These are phyloP conservation scores for Labrus mixtus DNA, from an alignment of 2,113 vertebrate genomes.

Conservation along the genomic window DNA sequence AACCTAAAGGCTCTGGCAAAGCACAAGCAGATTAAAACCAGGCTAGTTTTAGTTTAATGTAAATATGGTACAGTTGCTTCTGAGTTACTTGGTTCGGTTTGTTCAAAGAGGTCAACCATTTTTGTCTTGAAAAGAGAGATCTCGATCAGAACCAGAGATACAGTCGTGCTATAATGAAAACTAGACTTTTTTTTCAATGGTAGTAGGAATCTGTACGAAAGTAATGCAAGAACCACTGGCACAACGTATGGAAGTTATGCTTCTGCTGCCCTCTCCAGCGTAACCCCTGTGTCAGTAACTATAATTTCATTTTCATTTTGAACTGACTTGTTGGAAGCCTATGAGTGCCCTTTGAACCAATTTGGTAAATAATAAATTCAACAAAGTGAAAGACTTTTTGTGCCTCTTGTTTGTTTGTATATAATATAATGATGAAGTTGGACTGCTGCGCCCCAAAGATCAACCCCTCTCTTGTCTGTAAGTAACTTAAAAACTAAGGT, in stretches of 20 bases:
- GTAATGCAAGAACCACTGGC: neutral
- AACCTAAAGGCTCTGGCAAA: conserved; percentile 5
- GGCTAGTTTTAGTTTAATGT: conserved; percentile 29
- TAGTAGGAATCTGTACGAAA: neutral
- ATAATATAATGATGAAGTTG: too few species aligned
- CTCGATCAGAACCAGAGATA: too few species aligned
- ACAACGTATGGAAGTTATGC: neutral
- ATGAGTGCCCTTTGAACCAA: conserved; percentile 59
- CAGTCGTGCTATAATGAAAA: neutral
- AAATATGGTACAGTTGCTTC: conserved; percentile 9
- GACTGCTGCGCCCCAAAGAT: too few species aligned
- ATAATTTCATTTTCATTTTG: conserved; percentile 55
- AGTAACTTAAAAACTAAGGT: too few species aligned
- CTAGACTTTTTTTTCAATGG: conserved; percentile 1
- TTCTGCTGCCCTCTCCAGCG: conserved; percentile 2
- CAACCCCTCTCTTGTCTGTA: too few species aligned
- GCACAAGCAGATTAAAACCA: conserved; percentile 7
- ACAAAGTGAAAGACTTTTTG: conserved; percentile 10
- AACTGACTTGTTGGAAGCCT: conserved; percentile 49
- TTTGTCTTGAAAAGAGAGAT: neutral
- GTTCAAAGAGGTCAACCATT: neutral
- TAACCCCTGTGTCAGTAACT: conserved; percentile 13
- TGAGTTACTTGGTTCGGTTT: conserved; percentile 4
- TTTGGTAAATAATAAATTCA: conserved; percentile 66
- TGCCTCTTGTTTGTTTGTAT: conserved; percentile 12